phyloP scores from a whole-genome alignment of 2,113 vertebrate species.

The Tinamus guttatus region DNA sequence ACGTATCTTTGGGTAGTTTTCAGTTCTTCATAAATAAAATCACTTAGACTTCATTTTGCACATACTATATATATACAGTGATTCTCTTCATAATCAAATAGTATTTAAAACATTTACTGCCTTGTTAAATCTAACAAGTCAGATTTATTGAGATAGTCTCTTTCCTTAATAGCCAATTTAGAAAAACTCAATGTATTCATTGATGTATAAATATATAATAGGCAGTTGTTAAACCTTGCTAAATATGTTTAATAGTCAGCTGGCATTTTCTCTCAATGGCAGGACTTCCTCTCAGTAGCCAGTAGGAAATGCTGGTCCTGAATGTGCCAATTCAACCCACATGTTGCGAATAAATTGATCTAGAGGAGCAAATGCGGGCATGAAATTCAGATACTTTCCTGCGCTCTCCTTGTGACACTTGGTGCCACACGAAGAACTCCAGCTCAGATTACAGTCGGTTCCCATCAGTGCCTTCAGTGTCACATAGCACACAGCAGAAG shows the following conservation, averaged over 20 bases:
- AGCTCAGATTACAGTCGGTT: neutral
- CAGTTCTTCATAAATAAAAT: constrained; percentile 22
- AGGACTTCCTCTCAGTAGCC: constrained; percentile 36
- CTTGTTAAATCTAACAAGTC: constrained; percentile 69
- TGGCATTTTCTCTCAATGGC: constrained; percentile 11
- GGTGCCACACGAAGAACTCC: neutral
- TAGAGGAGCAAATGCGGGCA: neutral
- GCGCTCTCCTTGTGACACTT: neutral
- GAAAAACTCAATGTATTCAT: constrained; percentile 51
- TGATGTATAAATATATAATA: constrained; percentile 40
- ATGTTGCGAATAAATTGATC: neutral
- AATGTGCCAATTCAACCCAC: constrained; percentile 42
- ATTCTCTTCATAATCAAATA: constrained; percentile 50
- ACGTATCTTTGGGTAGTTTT: constrained; percentile 7
- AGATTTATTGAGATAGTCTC: constrained; percentile 60
- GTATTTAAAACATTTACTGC: constrained; percentile 60
- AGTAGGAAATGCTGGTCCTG: constrained; percentile 54
- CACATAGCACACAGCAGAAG: neutral
- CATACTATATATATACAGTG: neutral
- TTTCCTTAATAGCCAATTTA: constrained; percentile 61
- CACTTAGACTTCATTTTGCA: neutral
- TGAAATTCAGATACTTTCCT: neutral
- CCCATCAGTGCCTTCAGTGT: neutral
- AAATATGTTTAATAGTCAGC: constrained; percentile 51
- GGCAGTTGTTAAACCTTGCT: constrained; percentile 33